phyloP scores from a whole-genome alignment of 2,113 vertebrate species.

The Pomatorhinus ruficollis region DNA sequence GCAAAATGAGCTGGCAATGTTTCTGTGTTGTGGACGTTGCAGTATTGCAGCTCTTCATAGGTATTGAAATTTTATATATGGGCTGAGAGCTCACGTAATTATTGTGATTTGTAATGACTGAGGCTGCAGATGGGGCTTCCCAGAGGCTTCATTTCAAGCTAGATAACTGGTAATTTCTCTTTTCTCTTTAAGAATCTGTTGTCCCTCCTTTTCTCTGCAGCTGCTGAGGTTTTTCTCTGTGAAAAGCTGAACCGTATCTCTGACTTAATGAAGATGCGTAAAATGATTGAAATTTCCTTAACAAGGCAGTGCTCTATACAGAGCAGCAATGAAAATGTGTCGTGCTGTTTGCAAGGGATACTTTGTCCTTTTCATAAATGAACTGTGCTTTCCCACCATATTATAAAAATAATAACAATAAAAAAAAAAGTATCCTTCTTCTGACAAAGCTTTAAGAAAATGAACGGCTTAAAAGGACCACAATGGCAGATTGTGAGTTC shows the following conservation, averaged over 20 bases:
- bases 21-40: constrained; percentile 16
- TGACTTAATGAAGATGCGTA: constrained; percentile 37
- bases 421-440: neutral
- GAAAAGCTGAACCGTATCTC: constrained; percentile 9
- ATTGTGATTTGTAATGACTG: constrained; percentile 37
- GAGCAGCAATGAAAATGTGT: neutral
- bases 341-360: neutral
- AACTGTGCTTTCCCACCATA: neutral
- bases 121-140: constrained; percentile 56
- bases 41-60: neutral
- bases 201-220: constrained; percentile 49
- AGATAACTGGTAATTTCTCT: constrained; percentile 50
- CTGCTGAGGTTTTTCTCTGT: constrained; percentile 27
- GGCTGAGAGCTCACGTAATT: constrained; percentile 24
- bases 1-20: constrained; percentile 8
- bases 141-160: constrained; percentile 65
- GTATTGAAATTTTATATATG: constrained; percentile 17
- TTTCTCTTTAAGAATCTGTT: constrained; percentile 51
- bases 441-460: neutral
- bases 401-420: constrained; percentile 14
- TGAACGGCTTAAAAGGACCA: neutral
- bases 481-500: constrained; percentile 37
- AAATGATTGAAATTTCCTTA: constrained; percentile 25
- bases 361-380: constrained; percentile 14
- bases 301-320: neutral